Evolutionary conservation across 2,113 vertebrate species (phyloP).

Genomic region (Chaetops frenatus): DNA sequence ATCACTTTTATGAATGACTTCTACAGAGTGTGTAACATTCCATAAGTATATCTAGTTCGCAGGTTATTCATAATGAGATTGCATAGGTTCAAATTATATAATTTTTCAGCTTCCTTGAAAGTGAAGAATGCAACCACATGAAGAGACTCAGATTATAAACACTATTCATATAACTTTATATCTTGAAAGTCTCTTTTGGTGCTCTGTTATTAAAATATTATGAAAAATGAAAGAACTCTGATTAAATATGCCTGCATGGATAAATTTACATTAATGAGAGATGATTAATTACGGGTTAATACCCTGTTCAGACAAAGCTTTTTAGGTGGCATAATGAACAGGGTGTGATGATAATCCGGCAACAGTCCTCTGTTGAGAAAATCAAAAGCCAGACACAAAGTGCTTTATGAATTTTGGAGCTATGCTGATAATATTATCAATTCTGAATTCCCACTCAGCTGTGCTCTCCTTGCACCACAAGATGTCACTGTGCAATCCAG

Average conservation of each 20-base stretch:
- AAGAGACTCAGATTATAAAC: slow-evolving; percentile 37
- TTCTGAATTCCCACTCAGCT: not conserved
- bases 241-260: slow-evolving; percentile 59
- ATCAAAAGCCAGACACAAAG: slow-evolving; percentile 45
- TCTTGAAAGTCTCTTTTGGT: slow-evolving; percentile 44
- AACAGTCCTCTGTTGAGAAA: slow-evolving; percentile 21
- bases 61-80: not conserved
- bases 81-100: slow-evolving; percentile 13
- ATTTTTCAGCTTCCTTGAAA: slow-evolving; percentile 33
- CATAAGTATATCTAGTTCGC: not conserved
- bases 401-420: not conserved
- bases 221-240: slow-evolving; percentile 60
- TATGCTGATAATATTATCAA: not conserved
- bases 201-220: slow-evolving; percentile 65
- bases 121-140: not conserved
- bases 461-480: slow-evolving; percentile 65
- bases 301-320: slow-evolving; percentile 18
- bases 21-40: not conserved
- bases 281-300: slow-evolving; percentile 66
- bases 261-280: slow-evolving; percentile 59
- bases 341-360: not conserved
- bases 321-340: slow-evolving; percentile 50
- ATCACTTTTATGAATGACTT: not conserved
- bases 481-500: slow-evolving; percentile 74
- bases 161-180: slow-evolving; percentile 36